These are phyloP conservation scores for Ctenodactylus gundi DNA, from an alignment of 2,113 vertebrate genomes.

Conservation along the genomic window DNA sequence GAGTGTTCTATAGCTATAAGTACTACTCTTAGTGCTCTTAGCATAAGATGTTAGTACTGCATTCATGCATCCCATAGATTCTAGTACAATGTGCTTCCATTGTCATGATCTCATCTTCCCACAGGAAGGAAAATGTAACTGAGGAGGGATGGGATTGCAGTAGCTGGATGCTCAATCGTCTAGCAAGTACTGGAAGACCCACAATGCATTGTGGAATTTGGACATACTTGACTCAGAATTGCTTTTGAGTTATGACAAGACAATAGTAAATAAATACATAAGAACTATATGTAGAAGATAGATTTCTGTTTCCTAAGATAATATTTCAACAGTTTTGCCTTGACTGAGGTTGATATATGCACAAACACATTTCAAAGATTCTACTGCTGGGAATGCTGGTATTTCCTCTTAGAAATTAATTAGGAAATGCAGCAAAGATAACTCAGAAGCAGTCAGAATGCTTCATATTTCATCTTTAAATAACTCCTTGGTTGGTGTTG, in stretches of 20 bases:
- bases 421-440: constrained; percentile 38
- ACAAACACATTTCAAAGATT: background rate
- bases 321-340: constrained; percentile 35
- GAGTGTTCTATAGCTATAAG: too few species aligned
- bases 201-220: background rate
- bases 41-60: too few species aligned
- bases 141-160: background rate
- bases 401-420: constrained; percentile 49
- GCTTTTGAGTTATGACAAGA: background rate
- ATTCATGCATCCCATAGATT: too few species aligned
- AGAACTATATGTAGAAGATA: background rate
- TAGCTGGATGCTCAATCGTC: background rate
- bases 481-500: constrained; percentile 22
- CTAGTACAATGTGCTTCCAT: too few species aligned
- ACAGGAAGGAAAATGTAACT: background rate
- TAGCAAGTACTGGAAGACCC: background rate
- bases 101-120: background rate
- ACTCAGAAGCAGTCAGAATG: constrained; percentile 15
- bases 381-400: constrained; percentile 32
- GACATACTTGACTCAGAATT: background rate
- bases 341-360: constrained; percentile 38
- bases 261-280: background rate
- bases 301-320: constrained; percentile 30
- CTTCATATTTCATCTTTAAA: constrained; percentile 64
- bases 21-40: too few species aligned